Evolutionary conservation across 2,113 vertebrate species (phyloP).

Genomic region (Malaclemys terrapin): DNA sequence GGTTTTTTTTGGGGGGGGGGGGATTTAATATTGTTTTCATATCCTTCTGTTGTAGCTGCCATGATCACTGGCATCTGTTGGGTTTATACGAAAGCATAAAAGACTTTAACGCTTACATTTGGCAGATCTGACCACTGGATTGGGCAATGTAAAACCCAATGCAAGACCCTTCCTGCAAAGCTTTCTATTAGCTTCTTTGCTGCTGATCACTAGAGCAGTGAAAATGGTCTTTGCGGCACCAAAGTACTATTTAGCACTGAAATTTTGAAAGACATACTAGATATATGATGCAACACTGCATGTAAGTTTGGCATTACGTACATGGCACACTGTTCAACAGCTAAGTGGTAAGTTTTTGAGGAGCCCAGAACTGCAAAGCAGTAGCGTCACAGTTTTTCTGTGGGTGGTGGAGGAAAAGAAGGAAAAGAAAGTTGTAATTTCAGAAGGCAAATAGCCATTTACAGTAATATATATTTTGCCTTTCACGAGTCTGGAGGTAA

Average conservation of each 20-base stretch:
- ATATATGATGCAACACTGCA: background rate
- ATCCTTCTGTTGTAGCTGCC: background rate
- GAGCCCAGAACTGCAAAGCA: background rate
- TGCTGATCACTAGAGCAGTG: background rate
- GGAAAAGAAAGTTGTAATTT: background rate
- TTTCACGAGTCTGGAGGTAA: background rate
- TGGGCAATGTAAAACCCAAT: background rate
- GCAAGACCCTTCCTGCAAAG: background rate
- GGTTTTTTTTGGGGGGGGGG: background rate
- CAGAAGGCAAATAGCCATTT: accelerated
- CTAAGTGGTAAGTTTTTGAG: background rate
- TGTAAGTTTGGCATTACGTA: no score
- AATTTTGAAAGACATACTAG: background rate
- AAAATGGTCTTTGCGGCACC: background rate
- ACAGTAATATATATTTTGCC: accelerated
- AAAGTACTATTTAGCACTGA: background rate
- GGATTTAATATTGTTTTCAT: background rate
- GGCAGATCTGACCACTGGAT: background rate
- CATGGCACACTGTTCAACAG: background rate
- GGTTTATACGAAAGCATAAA: background rate
- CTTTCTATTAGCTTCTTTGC: background rate
- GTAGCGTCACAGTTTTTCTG: background rate
- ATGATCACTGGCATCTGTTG: background rate
- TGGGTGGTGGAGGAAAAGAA: background rate
- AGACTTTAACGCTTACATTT: background rate